Percentiles rank a stretch among this genome's conserved stretches.
Evolutionary conservation across 2,888 invertebrate genomes (phyloP).

Genomic region (Shargacucullia verbasci): DNA sequence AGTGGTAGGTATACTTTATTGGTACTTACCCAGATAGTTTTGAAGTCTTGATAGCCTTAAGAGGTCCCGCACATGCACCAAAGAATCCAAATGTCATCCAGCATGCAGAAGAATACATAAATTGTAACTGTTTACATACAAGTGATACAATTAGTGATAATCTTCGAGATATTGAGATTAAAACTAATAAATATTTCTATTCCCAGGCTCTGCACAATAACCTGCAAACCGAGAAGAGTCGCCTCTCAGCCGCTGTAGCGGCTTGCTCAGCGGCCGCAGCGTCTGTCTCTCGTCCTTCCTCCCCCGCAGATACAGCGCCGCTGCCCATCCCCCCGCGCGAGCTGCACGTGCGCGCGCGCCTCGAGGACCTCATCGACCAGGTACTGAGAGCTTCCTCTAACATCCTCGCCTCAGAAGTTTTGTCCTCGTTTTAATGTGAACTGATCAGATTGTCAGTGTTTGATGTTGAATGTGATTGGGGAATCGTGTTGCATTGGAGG

Average conservation of each 20-base stretch:
- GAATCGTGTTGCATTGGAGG: constrained; percentile 37
- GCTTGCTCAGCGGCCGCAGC: constrained; percentile 98
- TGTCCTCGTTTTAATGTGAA: constrained; percentile 65
- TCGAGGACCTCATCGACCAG: constrained; percentile 98
- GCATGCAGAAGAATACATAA: too few species aligned
- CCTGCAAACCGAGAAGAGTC: constrained; percentile 95
- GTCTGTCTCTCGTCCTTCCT: constrained; percentile 96
- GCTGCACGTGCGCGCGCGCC: constrained; percentile 94
- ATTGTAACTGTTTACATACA: too few species aligned
- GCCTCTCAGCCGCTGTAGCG: constrained; percentile 95
- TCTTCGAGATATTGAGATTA: too few species aligned
- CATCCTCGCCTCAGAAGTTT: constrained; percentile 67
- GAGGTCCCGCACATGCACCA: too few species aligned
- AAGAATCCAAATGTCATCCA: too few species aligned
- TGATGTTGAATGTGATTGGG: constrained; percentile 6
- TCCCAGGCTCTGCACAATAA: constrained; percentile 93
- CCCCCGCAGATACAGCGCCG: constrained; percentile 95
- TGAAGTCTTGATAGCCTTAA: too few species aligned
- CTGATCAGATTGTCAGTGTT: constrained; percentile 2
- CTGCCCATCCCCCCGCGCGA: constrained; percentile 96
- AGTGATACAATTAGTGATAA: too few species aligned
- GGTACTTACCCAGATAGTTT: too few species aligned
- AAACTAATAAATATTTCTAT: too few species aligned
- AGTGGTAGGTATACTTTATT: too few species aligned
- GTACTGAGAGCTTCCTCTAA: constrained; percentile 84